Percentiles rank a stretch among this genome's conserved stretches.
Conservation (phyloP, 2,113 vertebrate genomes). For the Mustelus asterias region DNA sequence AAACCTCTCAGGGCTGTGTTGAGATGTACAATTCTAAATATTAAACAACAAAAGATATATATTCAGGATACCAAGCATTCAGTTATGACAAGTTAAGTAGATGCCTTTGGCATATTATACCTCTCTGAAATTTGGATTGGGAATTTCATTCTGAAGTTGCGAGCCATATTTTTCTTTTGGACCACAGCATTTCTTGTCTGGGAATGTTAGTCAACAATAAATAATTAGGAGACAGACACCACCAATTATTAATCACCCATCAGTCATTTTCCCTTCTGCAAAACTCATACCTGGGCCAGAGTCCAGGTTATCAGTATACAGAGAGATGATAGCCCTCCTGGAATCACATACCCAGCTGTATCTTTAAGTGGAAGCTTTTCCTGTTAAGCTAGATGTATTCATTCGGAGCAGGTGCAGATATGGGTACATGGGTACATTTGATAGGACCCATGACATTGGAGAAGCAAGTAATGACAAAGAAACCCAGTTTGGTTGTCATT, state of each 20-base stretch:
- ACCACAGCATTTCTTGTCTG: neutral
- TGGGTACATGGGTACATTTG: constrained; percentile 32
- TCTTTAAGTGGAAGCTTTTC: constrained; percentile 19
- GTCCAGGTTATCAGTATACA: neutral
- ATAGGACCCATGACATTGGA: constrained; percentile 25
- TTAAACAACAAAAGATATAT: neutral
- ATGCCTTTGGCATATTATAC: neutral
- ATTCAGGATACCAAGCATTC: neutral
- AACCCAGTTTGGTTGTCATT: constrained; percentile 24
- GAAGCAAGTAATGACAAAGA: constrained; percentile 25
- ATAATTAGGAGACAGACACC: neutral
- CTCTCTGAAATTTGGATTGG: neutral
- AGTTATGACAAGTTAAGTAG: neutral
- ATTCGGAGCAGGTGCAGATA: constrained; percentile 25
- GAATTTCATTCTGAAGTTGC: neutral
- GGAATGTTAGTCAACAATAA: neutral
- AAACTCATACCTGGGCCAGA: neutral
- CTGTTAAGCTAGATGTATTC: constrained; percentile 8
- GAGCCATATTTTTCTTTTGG: neutral
- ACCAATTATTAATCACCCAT: neutral
- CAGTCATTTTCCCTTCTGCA: neutral
- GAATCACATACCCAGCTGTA: constrained; percentile 22
- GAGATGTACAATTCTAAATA: neutral
- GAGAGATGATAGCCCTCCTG: neutral
- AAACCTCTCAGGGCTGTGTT: neutral